phyloP scores from a whole-genome alignment of 2,797 vertebrate genomes.

The Scolopax bukidnonensis region DNA sequence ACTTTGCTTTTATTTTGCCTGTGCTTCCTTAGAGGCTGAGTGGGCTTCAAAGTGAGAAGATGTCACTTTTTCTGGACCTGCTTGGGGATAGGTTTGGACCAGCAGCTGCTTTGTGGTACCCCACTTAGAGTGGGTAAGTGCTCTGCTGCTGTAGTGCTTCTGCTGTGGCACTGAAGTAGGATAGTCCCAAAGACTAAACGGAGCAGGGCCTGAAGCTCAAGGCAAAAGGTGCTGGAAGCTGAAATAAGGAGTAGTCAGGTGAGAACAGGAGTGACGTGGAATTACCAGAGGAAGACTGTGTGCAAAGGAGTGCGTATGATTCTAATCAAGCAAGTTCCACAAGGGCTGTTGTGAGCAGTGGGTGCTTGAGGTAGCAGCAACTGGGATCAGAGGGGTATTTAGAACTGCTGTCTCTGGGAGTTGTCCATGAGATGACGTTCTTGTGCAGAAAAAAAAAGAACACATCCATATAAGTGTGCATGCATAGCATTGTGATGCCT shows the following conservation, averaged over 20 bases:
- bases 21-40: not conserved
- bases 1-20: not conserved
- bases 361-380: not conserved
- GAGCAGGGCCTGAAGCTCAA: not conserved
- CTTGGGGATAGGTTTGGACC: not conserved
- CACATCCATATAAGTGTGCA: not conserved
- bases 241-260: not conserved
- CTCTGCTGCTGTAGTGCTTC: not conserved
- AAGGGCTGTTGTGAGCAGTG: too few relatives aligned
- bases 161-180: not conserved
- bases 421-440: not conserved
- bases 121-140: not conserved
- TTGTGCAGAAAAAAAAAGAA: not conserved
- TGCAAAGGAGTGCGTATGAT: not conserved
- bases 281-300: not conserved
- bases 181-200: fast-evolving
- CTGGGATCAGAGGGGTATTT: not conserved
- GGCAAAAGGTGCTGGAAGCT: not conserved
- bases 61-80: not conserved
- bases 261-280: not conserved
- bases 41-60: not conserved
- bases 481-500: not conserved
- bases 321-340: not conserved
- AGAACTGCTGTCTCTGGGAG: not conserved
- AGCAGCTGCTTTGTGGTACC: not conserved